Evolutionary conservation across 2,113 vertebrate genomes (phyloP), one percentile per base, ranked within the genome.

Genomic region (Ancistrus triradiatus): DNA sequence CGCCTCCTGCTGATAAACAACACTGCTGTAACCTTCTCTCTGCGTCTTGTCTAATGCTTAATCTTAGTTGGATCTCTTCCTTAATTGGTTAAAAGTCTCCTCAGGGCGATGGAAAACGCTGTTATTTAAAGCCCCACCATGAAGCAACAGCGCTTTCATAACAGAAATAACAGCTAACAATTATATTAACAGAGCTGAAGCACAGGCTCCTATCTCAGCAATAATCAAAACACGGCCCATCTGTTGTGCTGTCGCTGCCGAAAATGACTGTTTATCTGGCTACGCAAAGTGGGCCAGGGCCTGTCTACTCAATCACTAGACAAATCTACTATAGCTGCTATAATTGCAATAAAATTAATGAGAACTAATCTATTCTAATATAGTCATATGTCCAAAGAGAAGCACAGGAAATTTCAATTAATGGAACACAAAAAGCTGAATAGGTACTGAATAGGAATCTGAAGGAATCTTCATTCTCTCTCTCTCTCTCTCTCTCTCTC

Each of bases 1-100:
- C 80, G 80, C 75, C 80, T 84, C 78, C 83, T 84, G 75, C 76
- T 81, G 80, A 77, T 75, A 70, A 81, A 80, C 82, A 52, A 74
- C 77, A 71, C 82, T 78, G 78, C 74, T 83, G 77, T 81, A 80
- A 82, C 80, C 70, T n/a, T n/a, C n/a, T n/a, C n/a, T 78, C 77
- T 78, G 84, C 79, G 73, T 74, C 76, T 80, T 70, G 77, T 73
- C 81, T 83, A 86, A 86, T 81, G 83, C 82, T 78, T 86, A 84
- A 87, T 88, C 85, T 83, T 77, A 80, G 81, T 81, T 80, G 78
- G 80, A 89, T 87, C 87, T 85, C 80, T 80, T 75, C 80, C 85
- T 81, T 86, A 86, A 89, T 88, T 88, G 86, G 83, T 87, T 85
- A 88, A 83, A 84, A 81, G 84, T 85, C 85, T 88, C 86, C 42